Evolutionary conservation across 2,888 invertebrate genomes (phyloP), one percentile per base, ranked within the genome.

Genomic region (Macroteleia sp.): DNA sequence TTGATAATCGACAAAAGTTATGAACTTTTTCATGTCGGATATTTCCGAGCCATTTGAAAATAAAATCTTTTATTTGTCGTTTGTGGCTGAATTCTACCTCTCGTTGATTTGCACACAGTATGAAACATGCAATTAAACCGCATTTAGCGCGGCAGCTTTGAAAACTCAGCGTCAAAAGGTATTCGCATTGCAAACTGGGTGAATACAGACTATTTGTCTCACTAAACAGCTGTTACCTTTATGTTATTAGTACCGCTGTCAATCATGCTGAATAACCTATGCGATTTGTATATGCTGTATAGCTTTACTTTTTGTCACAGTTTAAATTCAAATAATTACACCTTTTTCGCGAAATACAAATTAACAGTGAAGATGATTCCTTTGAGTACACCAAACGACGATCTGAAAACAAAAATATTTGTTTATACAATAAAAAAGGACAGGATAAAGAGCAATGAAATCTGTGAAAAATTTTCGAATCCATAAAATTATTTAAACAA

Each of bases 121-220:
- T 69, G 61, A 67, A 46, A 69, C 57, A 69, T 70, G 54, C 59
- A 70, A 70, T 71, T 62, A 66, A 76, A 50, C 66, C 28, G 62
- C 66, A 66, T 75, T 67, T 61, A 66, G 48, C 57, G 20, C 50
- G 41, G 61, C 30, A 70, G 64, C 71, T 66, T 56, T 75, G 70
- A 78, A 75, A 70, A 78, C 59, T 78, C 74, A 56, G 59, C 46
- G 64, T 64, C 64, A 50, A 70, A 74, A 73, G 67, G 73, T 57
- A 56, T 73, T 71, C 67, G 67, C 46, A 57, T 71, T 44, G 61
- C 54, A 70, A 70, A 52, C 70, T 70, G 48, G 34, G 22, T 48
- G 56, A 71, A 56, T 56, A 32, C 39, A 5, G 48, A 56, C 62
- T 48, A 61, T 62, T 71, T 59, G 56, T 56, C 54, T 41, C 56